Evolutionary conservation across 2,797 vertebrate species (phyloP).

Genomic region (Microctenopoma steveboyesi): DNA sequence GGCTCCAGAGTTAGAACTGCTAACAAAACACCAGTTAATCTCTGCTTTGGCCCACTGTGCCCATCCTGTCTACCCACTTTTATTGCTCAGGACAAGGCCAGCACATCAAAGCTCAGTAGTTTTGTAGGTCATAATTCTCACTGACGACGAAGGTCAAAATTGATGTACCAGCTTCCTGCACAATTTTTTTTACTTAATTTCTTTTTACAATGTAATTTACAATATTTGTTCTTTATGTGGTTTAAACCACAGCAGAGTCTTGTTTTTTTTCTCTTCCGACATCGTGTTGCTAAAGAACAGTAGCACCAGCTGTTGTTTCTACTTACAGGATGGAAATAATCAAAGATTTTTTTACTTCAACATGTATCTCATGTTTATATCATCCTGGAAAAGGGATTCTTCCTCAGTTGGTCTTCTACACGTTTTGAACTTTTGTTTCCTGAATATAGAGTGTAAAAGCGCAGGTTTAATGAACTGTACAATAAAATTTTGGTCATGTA

Average conservation of each 20-base stretch:
- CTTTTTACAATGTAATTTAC: not conserved
- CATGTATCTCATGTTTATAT: not conserved
- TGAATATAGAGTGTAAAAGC: not conserved
- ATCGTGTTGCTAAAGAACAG: not conserved
- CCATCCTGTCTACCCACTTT: slow-evolving; percentile 69
- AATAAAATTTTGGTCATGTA: not conserved
- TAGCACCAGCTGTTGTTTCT: not conserved
- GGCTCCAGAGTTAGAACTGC: slow-evolving; percentile 57
- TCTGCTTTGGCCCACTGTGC: slow-evolving; percentile 53
- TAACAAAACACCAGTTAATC: slow-evolving; percentile 78
- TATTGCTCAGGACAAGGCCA: slow-evolving; percentile 68
- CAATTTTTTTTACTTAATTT: not conserved
- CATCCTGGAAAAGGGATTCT: not conserved
- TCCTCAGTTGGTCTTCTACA: not conserved
- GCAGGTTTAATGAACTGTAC: not conserved
- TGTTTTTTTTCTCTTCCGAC: not conserved
- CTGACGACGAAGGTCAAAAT: slow-evolving; percentile 36
- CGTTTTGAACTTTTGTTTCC: not conserved
- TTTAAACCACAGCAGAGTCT: not conserved
- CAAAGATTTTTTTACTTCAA: too few species aligned
- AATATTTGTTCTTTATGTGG: not conserved
- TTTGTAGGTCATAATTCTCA: slow-evolving; percentile 67
- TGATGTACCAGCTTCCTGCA: not conserved
- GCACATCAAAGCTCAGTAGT: slow-evolving; percentile 72
- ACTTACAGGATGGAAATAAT: too few species aligned